Base-by-base conservation (phyloP, 2,888 invertebrate species). In the Drosophila tanythrix region DNA sequence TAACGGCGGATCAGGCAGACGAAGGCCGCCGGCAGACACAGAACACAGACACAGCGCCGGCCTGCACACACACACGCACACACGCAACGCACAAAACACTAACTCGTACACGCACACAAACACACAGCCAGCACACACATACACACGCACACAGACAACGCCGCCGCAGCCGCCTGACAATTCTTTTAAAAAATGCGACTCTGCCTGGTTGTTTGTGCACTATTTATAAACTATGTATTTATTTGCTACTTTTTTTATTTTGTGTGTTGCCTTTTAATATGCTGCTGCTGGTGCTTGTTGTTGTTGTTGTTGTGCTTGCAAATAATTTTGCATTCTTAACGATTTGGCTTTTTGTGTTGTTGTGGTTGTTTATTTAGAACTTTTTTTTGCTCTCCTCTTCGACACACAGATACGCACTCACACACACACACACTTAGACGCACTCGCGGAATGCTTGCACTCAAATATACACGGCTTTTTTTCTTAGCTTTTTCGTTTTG, bases 201-300 rank as follows among this genome's bases (percentile, higher is more conserved):
- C 61, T 48, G 51, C 68, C 59, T 56, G 38, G 56, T 56, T 56
- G 56, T 56, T 82, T 84, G 86, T 88, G 90, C 85, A 89, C 89
- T 89, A 89, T 85, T 85, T 85, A 76, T 90, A 84, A 89, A 90
- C 83, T 71, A 72, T 85, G 70, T 64, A 71, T 63, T 46, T 56
- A 66, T 63, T 56, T 59, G 57, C 57, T 57, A 27, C 15, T 58
- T 55, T 58, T 70, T 53, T 51, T 60, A 33, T 43, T 70, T 69
- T 38, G 35, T 56, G 56, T 56, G 18, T 61, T 35, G 62, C 59
- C 62, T 68, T 67, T 77, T 72, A 72, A 78, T 77, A 72, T 67
- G 64, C 74, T 74, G 58, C 57, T 57, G 33, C 66, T 27, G 29
- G 48, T 50, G 52, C 13, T 40, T 21, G 31, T 21, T 33, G 15